These are phyloP conservation scores for Drosophila affinis DNA, from an alignment of 2,888 invertebrate genomes.

Conservation along the genomic window DNA sequence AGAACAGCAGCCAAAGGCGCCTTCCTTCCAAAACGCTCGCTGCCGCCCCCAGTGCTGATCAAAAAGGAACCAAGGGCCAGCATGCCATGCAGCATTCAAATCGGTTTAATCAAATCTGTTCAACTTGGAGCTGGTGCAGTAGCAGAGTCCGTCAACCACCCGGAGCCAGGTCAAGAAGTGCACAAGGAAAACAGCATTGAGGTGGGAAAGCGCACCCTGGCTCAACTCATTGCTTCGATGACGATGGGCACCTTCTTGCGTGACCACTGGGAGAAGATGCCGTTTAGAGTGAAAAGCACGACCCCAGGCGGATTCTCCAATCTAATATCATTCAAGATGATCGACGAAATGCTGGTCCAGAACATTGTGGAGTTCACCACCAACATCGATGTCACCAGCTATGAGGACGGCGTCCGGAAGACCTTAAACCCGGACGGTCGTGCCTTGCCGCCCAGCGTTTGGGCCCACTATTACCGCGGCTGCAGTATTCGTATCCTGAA, in stretches of 20 bases:
- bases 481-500: slow-evolving; percentile 95
- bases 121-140: too few relatives aligned
- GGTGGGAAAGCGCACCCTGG: slow-evolving; percentile 87
- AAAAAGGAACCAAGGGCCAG: not conserved
- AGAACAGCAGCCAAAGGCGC: not conserved
- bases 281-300: slow-evolving; percentile 88
- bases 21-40: not conserved
- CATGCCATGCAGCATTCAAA: not conserved
- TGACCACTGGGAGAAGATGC: slow-evolving; percentile 92
- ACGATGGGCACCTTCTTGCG: slow-evolving; percentile 86
- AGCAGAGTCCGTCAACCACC: not conserved
- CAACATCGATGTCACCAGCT: slow-evolving; percentile 96
- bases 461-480: slow-evolving; percentile 95
- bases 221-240: slow-evolving; percentile 90
- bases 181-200: slow-evolving; percentile 84
- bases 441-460: slow-evolving; percentile 86
- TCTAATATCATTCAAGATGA: slow-evolving; percentile 89
- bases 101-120: not conserved
- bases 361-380: slow-evolving; percentile 92
- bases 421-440: slow-evolving; percentile 93
- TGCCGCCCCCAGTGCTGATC: too few relatives aligned
- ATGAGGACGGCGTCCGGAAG: slow-evolving; percentile 89
- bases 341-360: slow-evolving; percentile 91
- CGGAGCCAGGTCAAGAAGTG: slow-evolving; percentile 9
- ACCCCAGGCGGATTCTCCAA: slow-evolving; percentile 88